phyloP scores from a whole-genome alignment of 2,888 invertebrate species.

The Hydriomena furcata region DNA sequence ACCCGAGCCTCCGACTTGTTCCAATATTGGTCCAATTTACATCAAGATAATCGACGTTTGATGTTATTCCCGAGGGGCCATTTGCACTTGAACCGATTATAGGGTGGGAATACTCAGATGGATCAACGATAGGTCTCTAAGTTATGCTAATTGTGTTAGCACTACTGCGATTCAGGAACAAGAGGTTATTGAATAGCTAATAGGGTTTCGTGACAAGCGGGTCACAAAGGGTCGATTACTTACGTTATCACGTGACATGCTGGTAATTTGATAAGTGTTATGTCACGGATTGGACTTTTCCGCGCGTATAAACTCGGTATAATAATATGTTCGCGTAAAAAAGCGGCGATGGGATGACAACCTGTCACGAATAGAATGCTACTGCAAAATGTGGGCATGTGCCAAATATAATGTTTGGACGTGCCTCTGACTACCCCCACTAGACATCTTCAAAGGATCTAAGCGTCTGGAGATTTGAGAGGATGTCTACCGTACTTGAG shows the following conservation, averaged over 20 bases:
- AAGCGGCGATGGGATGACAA: no score
- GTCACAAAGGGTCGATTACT: conserved; percentile 3
- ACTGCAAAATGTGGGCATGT: no score
- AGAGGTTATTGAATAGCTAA: conserved; percentile 22
- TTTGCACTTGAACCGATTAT: conserved; percentile 40
- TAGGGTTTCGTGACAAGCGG: conserved; percentile 15
- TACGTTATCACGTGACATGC: conserved; percentile 1
- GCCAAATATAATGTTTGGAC: no score
- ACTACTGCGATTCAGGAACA: conserved; percentile 12
- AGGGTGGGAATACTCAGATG: conserved; percentile 35
- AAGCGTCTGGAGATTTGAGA: no score
- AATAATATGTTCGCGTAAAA: not conserved
- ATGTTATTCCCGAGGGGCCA: conserved; percentile 42
- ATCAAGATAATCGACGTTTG: conserved; percentile 46
- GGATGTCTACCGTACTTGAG: no score
- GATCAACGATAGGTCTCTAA: conserved; percentile 22
- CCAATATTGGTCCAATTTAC: conserved; percentile 47
- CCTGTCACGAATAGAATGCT: no score
- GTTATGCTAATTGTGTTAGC: conserved; percentile 34
- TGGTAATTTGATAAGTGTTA: not conserved
- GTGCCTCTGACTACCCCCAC: no score
- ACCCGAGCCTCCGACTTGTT: conserved; percentile 22
- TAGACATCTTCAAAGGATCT: no score
- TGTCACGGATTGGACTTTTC: no score
- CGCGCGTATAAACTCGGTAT: not conserved